Percentiles rank a stretch among this genome's conserved stretches.
Evolutionary conservation across 2,888 invertebrate species (phyloP).

Genomic region (Rotaria magnacalcarata): DNA sequence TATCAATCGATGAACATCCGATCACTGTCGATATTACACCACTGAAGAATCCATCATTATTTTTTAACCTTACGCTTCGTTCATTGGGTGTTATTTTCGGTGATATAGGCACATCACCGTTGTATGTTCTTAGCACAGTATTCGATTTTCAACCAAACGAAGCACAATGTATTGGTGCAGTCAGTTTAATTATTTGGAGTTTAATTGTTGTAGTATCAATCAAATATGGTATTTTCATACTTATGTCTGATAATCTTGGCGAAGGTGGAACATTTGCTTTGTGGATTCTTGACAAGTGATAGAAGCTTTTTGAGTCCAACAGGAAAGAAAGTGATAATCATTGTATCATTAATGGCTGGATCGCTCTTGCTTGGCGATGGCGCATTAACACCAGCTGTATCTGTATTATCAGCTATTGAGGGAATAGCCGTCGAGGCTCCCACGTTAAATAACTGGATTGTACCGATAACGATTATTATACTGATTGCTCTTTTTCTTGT

Average conservation of each 20-base stretch:
- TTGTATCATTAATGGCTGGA: not conserved
- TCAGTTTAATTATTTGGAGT: not conserved
- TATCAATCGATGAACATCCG: not conserved
- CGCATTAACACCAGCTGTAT: not conserved
- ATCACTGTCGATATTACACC: not conserved
- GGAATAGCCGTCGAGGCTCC: not conserved
- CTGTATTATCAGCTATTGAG: not conserved
- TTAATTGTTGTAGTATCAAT: not conserved
- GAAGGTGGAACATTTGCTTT: conserved; percentile 17
- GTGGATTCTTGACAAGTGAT: not conserved
- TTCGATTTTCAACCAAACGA: not conserved
- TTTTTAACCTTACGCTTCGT: not conserved
- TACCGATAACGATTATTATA: not conserved
- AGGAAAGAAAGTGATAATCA: not conserved
- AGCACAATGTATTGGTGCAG: not conserved
- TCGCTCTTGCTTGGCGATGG: not conserved
- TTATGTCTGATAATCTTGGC: not conserved
- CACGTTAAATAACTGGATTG: not conserved
- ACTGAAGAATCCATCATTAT: not conserved
- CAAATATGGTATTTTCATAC: not conserved
- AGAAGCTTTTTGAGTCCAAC: not conserved
- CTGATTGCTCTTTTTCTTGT: not conserved
- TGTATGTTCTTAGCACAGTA: not conserved
- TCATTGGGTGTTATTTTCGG: not conserved
- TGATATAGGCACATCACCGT: not conserved